phyloP scores from a whole-genome alignment of 2,888 invertebrate species.

The Hoplodrina blanda region DNA sequence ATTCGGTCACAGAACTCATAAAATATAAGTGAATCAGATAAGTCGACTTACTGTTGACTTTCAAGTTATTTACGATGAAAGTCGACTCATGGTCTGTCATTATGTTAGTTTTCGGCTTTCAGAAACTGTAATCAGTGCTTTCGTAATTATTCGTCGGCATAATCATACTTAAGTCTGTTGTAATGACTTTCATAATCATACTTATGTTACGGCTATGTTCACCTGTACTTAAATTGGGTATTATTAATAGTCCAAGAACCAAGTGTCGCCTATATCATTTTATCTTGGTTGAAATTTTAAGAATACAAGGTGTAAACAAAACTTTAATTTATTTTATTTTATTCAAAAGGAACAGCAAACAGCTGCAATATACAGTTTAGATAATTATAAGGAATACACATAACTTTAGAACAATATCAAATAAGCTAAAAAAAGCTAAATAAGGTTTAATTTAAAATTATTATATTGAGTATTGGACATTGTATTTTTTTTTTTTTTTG shows the following conservation, averaged over 20 bases:
- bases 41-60: constrained; percentile 61
- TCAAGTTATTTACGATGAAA: constrained; percentile 48
- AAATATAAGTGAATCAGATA: constrained; percentile 62
- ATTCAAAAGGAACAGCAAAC: too few relatives aligned
- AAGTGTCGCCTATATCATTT: too few relatives aligned
- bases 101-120: constrained; percentile 39
- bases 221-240: background rate
- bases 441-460: too few relatives aligned
- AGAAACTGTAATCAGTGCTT: constrained; percentile 10
- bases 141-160: constrained; percentile 28
- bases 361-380: too few relatives aligned
- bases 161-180: constrained; percentile 44
- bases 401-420: too few relatives aligned
- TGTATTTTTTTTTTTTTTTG: too few relatives aligned
- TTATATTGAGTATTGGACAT: too few relatives aligned
- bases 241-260: background rate
- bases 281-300: too few relatives aligned
- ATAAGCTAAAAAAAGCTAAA: too few relatives aligned
- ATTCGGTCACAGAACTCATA: constrained; percentile 57
- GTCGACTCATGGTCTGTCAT: constrained; percentile 45
- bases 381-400: too few relatives aligned
- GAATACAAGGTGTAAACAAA: too few relatives aligned
- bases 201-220: constrained; percentile 4
- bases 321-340: too few relatives aligned
- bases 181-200: constrained; percentile 43